Conservation (phyloP, 2,113 vertebrate species). For the human region DNA sequence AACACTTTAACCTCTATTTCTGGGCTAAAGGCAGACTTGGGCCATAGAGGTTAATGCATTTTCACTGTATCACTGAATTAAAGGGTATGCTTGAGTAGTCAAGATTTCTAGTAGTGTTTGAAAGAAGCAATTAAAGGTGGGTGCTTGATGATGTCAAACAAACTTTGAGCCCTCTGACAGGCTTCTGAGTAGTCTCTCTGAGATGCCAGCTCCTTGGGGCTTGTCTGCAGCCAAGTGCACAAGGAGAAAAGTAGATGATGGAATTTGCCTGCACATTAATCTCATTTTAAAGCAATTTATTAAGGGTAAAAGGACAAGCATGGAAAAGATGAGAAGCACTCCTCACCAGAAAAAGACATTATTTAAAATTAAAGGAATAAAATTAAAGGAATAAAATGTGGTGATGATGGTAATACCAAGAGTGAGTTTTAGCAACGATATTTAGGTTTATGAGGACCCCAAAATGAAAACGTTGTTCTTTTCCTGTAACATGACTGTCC, state of each 20-base stretch:
- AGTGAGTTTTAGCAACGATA: background rate
- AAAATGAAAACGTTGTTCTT: background rate
- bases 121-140: slow-evolving; percentile 84
- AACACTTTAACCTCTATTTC: slow-evolving; percentile 84
- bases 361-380: slow-evolving; percentile 58
- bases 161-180: slow-evolving; percentile 70
- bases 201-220: slow-evolving; percentile 68
- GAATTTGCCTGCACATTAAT: slow-evolving; percentile 64
- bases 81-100: slow-evolving; percentile 81
- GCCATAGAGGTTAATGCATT: slow-evolving; percentile 93
- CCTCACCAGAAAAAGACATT: slow-evolving; percentile 47
- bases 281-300: slow-evolving; percentile 54
- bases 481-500: background rate
- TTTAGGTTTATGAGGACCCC: background rate
- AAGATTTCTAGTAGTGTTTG: slow-evolving; percentile 79
- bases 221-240: slow-evolving; percentile 68
- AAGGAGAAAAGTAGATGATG: slow-evolving; percentile 66
- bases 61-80: slow-evolving; percentile 89
- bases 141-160: slow-evolving; percentile 82
- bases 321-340: slow-evolving; percentile 19
- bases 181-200: slow-evolving; percentile 72
- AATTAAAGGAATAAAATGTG: slow-evolving; percentile 29
- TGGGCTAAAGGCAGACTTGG: slow-evolving; percentile 83
- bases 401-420: background rate
- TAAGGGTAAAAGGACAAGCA: slow-evolving; percentile 26